A percentile compares a stretch with the other conserved stretches of the same genome.
These are phyloP conservation scores for Drosophila paucipuncta DNA, from an alignment of 2,888 invertebrate species.

Conservation along the genomic window DNA sequence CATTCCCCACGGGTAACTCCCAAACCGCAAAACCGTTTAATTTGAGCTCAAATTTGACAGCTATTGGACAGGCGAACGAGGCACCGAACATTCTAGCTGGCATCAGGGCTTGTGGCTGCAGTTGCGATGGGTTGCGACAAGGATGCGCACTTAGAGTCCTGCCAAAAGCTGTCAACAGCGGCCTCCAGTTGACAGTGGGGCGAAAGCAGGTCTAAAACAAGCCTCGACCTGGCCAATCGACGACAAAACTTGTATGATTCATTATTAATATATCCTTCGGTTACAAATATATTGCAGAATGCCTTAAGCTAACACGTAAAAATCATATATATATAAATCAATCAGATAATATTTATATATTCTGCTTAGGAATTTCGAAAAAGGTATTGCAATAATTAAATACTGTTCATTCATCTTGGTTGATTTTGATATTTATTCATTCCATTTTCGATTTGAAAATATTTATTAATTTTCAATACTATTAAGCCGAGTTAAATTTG, in stretches of 20 bases:
- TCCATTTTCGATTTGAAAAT: not conserved
- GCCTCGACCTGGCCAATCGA: slow-evolving; percentile 14
- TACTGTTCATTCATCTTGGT: not conserved
- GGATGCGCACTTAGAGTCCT: slow-evolving; percentile 16
- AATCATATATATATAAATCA: not conserved
- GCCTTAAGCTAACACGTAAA: too few relatives aligned
- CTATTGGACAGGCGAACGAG: slow-evolving; percentile 62
- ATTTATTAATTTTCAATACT: not conserved
- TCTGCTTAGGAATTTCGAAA: not conserved
- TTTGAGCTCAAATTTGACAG: slow-evolving; percentile 73
- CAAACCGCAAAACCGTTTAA: slow-evolving; percentile 49
- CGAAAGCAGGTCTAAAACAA: not conserved
- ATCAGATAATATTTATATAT: not conserved
- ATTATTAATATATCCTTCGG: not conserved
- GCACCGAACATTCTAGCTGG: not conserved
- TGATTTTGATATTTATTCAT: not conserved
- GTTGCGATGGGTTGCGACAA: slow-evolving; percentile 20
- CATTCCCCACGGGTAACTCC: not conserved
- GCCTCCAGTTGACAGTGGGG: slow-evolving; percentile 26
- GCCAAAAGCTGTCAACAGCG: slow-evolving; percentile 14
- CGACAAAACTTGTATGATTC: not conserved
- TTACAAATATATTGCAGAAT: not conserved
- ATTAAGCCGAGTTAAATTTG: not conserved
- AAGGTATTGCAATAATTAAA: not conserved
- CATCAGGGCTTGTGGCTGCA: slow-evolving; percentile 37